phyloP scores from a whole-genome alignment of 2,888 invertebrate species.

The Tetragnatha montana region DNA sequence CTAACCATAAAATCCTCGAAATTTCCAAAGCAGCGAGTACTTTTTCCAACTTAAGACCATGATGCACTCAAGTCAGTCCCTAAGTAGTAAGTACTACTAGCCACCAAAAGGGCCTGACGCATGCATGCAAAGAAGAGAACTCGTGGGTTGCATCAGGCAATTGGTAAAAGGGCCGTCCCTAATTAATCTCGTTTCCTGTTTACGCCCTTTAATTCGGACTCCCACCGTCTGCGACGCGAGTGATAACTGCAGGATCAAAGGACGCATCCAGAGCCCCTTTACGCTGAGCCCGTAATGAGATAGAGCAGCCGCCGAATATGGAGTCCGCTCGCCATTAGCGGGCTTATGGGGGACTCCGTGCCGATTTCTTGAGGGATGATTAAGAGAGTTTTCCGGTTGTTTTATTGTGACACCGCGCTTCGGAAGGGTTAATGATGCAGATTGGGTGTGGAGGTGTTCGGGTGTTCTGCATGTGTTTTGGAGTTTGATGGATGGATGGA shows the following conservation, averaged over 20 bases:
- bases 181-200: constrained; percentile 32
- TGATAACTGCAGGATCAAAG: constrained; percentile 20
- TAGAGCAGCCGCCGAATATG: not conserved
- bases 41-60: too few relatives aligned
- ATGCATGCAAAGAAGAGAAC: too few relatives aligned
- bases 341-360: not conserved
- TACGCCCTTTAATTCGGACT: constrained; percentile 37
- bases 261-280: constrained; percentile 14
- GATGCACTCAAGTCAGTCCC: too few relatives aligned
- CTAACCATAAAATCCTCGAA: too few relatives aligned
- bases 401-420: not conserved
- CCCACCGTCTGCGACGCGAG: constrained; percentile 7
- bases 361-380: not conserved
- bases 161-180: constrained; percentile 2
- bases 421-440: not conserved
- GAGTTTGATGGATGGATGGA: too few relatives aligned
- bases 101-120: too few relatives aligned
- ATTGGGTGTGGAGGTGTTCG: too few relatives aligned
- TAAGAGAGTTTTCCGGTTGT: not conserved
- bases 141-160: not conserved
- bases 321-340: constrained; percentile 1
- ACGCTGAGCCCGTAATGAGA: not conserved
- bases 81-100: too few relatives aligned
- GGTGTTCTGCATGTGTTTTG: too few relatives aligned
- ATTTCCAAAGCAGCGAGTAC: too few relatives aligned